Evolutionary conservation across 2,113 vertebrate species (phyloP), one percentile per base, ranked within the genome.

Genomic region (Rhineura floridana): DNA sequence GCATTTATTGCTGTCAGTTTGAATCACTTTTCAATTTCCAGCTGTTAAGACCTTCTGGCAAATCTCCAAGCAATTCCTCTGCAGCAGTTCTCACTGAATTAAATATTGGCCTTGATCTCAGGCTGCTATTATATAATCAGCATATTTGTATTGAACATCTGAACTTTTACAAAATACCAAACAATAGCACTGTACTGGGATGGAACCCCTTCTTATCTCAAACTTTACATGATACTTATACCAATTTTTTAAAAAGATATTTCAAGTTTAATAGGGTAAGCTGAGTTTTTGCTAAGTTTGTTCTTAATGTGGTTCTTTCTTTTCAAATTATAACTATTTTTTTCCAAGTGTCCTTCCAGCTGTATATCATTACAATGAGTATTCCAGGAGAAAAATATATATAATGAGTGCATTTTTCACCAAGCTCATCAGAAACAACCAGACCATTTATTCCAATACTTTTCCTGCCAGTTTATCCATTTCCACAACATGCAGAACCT

Each of bases 1-100:
- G 94, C 89, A 30, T 96, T 97, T 96, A 97, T 94, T 97, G 93
- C 97, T 97, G 96, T 97, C 96, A 97, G 95, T 96, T 95, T 96
- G 94, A 97, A 97, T 97, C 93, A 97, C 95, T 96, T 96, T 95
- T 96, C 96, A 96, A 95, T 95, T 96, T 97, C 95, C 96, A 97
- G 96, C 96, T 97, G 96, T 95, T 97, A 96, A 97, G 95, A 96
- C 91, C 94, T 96, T 92, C 95, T 97, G 96, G 97, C 94, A 91
- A 67, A 17, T 90, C 95, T 97, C 96, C 96, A 97, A 95, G 93
- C 93, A 96, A 95, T 96, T 96, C 91, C 93, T 94, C 90, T 93
- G 93, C 92, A 92, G 95, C 95, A 94, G 93, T 96, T 95, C 95
- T 94, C 91, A 91, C 93, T 95, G 95, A 96, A 92, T 96, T 96